Conservation (phyloP, 2,113 vertebrate genomes). For the Lasiurus borealis region DNA sequence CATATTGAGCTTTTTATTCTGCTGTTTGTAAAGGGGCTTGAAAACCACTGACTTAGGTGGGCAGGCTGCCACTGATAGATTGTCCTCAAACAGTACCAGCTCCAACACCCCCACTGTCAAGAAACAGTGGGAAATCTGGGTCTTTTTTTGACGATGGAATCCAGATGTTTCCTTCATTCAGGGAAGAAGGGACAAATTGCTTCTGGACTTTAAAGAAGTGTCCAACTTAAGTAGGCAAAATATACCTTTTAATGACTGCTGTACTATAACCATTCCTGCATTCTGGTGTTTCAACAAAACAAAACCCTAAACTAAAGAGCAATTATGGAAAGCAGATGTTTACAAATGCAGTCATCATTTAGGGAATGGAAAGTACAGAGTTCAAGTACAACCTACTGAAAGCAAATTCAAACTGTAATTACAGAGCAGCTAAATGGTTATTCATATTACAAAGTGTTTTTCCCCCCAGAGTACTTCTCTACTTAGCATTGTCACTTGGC, state of each 20-base stretch:
- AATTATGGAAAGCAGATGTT: neutral
- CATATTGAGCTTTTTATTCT: neutral
- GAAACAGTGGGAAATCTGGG: neutral
- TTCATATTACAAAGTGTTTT: neutral
- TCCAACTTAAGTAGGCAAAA: neutral
- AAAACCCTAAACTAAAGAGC: neutral
- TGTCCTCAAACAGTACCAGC: neutral
- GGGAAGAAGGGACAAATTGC: neutral
- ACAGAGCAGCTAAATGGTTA: conserved; percentile 32
- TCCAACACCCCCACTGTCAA: neutral
- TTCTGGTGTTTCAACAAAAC: neutral
- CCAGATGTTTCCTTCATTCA: conserved; percentile 22
- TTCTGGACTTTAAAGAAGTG: neutral
- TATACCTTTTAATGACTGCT: neutral
- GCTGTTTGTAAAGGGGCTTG: neutral
- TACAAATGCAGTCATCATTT: neutral
- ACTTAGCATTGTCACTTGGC: neutral
- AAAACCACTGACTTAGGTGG: neutral
- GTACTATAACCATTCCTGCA: neutral
- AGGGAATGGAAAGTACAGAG: neutral
- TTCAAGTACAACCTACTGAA: neutral
- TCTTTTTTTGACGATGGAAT: neutral
- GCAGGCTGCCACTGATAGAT: neutral
- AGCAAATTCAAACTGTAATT: conserved; percentile 53
- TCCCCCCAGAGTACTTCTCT: neutral